Conservation (phyloP, 30 jellyfish, hydroid and myxozoan genomes). For the Aurelia sp. region DNA sequence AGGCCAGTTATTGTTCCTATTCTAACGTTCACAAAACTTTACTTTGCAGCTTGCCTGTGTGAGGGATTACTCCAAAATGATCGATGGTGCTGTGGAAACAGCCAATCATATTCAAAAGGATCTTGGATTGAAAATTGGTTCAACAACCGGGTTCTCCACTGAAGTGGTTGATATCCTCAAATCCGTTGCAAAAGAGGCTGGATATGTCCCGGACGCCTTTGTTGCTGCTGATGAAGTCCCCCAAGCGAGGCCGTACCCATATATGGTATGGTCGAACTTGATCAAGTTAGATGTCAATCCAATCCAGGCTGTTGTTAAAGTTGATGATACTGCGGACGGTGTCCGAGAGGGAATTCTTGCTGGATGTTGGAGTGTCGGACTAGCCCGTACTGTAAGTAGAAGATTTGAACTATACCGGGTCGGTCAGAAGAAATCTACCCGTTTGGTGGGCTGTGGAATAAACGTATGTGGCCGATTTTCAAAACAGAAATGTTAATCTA, state of each 20-base stretch:
- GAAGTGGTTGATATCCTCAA: conserved; percentile 84
- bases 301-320: conserved; percentile 95
- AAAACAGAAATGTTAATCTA: too few species aligned
- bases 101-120: conserved; percentile 73
- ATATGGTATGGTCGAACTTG: conserved; percentile 95
- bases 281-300: conserved; percentile 91
- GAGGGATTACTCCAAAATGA: conserved; percentile 82
- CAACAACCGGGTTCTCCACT: conserved; percentile 95
- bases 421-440: too few species aligned
- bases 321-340: conserved; percentile 98
- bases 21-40: not conserved
- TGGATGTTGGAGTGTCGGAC: conserved; percentile 98
- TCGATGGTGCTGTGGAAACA: conserved; percentile 97
- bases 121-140: conserved; percentile 85
- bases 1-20: too few species aligned
- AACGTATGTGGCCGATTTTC: too few species aligned
- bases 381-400: conserved; percentile 90
- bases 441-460: too few species aligned
- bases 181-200: conserved; percentile 76
- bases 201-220: conserved; percentile 90
- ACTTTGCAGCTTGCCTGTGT: conserved; percentile 76
- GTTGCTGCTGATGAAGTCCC: conserved; percentile 98
- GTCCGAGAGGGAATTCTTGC: conserved; percentile 95
- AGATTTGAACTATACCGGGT: too few species aligned
- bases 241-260: conserved; percentile 96